phyloP scores from a whole-genome alignment of 2,113 vertebrate genomes.

The Nothocercus nigrocapillus region DNA sequence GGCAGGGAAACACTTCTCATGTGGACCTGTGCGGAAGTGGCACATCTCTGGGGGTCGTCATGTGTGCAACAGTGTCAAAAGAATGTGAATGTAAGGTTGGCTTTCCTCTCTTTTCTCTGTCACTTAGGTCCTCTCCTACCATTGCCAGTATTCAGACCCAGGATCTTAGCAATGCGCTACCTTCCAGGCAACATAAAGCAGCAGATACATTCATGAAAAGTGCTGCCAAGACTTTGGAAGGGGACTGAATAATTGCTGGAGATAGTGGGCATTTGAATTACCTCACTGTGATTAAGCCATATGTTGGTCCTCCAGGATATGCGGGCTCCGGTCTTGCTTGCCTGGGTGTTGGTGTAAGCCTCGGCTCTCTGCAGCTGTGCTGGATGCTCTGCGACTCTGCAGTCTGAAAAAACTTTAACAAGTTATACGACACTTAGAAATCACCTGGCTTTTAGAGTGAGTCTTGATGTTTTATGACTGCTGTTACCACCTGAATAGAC shows the following conservation, averaged over 20 bases:
- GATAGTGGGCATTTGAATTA: background rate
- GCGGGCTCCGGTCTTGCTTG: fast-evolving
- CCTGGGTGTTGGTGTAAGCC: background rate
- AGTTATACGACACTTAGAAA: background rate
- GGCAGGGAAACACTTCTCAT: background rate
- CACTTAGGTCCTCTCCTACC: background rate
- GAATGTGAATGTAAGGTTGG: background rate
- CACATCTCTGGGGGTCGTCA: background rate
- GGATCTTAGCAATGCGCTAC: background rate
- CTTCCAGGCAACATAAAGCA: background rate
- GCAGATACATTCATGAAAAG: background rate
- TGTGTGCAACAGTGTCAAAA: background rate
- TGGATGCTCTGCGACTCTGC: fast-evolving
- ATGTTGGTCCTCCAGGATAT: fast-evolving
- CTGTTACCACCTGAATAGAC: background rate
- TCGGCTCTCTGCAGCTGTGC: background rate
- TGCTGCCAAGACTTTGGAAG: background rate
- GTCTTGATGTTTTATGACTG: background rate
- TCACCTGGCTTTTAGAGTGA: background rate
- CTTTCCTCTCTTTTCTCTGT: background rate
- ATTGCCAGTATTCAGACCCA: background rate
- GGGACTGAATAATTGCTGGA: background rate
- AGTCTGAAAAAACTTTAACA: background rate
- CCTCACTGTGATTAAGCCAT: background rate
- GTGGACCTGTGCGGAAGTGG: background rate